phyloP scores from a whole-genome alignment of 2,888 invertebrate species.

The Merodon equestris region DNA sequence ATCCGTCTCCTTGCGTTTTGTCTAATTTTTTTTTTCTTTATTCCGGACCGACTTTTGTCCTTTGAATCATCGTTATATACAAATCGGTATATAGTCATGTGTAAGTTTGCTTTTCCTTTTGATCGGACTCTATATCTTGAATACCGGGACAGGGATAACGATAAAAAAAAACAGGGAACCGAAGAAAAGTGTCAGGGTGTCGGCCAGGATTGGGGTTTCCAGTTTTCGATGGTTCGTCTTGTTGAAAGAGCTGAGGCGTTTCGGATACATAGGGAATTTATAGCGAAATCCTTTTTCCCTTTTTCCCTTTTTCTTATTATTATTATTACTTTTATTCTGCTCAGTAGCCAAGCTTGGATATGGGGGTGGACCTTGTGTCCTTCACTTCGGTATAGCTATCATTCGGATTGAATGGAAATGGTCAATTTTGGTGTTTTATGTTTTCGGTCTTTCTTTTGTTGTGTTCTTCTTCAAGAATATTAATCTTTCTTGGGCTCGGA shows the following conservation, averaged over 20 bases:
- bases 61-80: slow-evolving; percentile 16
- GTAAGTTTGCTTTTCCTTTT: slow-evolving; percentile 15
- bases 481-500: slow-evolving; percentile 30
- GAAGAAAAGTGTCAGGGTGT: slow-evolving; percentile 56
- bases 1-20: slow-evolving; percentile 6
- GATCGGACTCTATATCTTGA: slow-evolving; percentile 12
- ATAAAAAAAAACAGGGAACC: no score
- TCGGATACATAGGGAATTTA: slow-evolving; percentile 47
- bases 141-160: slow-evolving; percentile 14
- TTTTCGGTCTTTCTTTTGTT: slow-evolving; percentile 24
- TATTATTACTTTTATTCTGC: slow-evolving; percentile 66
- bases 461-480: slow-evolving; percentile 31
- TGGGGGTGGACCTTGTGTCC: slow-evolving; percentile 50
- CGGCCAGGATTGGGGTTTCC: slow-evolving; percentile 12
- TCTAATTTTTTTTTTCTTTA: slow-evolving; percentile 29
- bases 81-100: not conserved
- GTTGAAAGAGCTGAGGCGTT: slow-evolving; percentile 1
- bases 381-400: slow-evolving; percentile 65
- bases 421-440: slow-evolving; percentile 67
- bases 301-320: slow-evolving; percentile 61
- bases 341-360: slow-evolving; percentile 39
- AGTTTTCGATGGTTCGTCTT: slow-evolving; percentile 14
- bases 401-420: slow-evolving; percentile 68
- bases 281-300: slow-evolving; percentile 63
- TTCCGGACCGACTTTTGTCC: slow-evolving; percentile 40